A percentile compares a stretch with the other conserved stretches of the same genome.
Evolutionary conservation across 2,888 invertebrate species (phyloP).

Genomic region (Dione vanillae): DNA sequence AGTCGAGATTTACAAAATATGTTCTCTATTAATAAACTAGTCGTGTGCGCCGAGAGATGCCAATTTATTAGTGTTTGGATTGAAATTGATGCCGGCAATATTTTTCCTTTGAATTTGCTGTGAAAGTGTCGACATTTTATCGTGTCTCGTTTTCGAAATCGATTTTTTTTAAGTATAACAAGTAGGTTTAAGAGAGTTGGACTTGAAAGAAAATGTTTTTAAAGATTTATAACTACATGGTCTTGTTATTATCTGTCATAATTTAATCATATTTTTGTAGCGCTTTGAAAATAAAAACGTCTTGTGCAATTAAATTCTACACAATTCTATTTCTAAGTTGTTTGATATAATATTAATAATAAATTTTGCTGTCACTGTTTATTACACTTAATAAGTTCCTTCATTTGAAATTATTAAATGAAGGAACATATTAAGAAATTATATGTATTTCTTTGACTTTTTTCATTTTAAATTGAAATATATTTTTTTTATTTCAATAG

Average conservation of each 20-base stretch:
- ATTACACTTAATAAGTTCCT: neutral
- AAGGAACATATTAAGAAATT: too few species aligned
- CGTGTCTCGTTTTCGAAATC: conserved; percentile 65
- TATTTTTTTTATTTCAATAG: too few species aligned
- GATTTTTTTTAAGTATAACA: conserved; percentile 59
- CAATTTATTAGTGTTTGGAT: conserved; percentile 84
- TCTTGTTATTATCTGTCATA: conserved; percentile 4
- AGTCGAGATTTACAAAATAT: conserved; percentile 75
- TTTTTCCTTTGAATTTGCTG: conserved; percentile 79
- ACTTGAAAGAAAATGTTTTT: conserved; percentile 14
- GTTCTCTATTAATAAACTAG: conserved; percentile 79
- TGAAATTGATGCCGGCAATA: conserved; percentile 82
- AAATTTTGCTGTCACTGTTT: conserved; percentile 4
- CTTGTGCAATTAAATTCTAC: neutral
- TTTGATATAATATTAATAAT: conserved; percentile 7
- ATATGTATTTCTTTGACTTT: too few species aligned
- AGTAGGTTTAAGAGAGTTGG: neutral
- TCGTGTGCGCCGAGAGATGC: conserved; percentile 74
- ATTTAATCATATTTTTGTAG: conserved; percentile 20
- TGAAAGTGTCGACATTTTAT: conserved; percentile 78
- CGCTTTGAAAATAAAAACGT: conserved; percentile 12
- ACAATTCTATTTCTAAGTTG: neutral
- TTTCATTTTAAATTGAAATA: too few species aligned
- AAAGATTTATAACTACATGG: conserved; percentile 4
- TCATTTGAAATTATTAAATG: too few species aligned